These are phyloP conservation scores for Spinibarbus caldwelli DNA, from an alignment of 2,797 vertebrate species.

Conservation along the genomic window DNA sequence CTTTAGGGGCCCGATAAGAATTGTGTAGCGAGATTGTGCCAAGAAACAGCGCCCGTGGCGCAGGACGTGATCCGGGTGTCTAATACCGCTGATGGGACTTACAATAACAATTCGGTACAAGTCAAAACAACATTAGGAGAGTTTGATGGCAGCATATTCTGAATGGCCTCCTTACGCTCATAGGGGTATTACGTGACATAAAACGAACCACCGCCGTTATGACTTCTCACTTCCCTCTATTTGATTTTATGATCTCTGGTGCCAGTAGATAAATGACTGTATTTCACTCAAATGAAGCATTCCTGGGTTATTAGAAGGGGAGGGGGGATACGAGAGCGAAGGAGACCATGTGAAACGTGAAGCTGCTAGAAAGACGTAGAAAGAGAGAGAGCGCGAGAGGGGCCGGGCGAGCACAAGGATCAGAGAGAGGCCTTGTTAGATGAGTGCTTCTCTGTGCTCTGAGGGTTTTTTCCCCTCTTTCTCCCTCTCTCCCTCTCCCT, in stretches of 20 bases:
- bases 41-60: slow-evolving; percentile 25
- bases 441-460: slow-evolving; percentile 56
- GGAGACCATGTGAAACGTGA: slow-evolving; percentile 31
- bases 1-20: slow-evolving; percentile 57
- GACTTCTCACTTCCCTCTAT: slow-evolving; percentile 53
- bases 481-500: no score
- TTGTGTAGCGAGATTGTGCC: slow-evolving; percentile 37
- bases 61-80: slow-evolving; percentile 35
- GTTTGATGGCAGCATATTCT: slow-evolving; percentile 27
- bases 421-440: slow-evolving; percentile 63
- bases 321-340: slow-evolving; percentile 4
- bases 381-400: slow-evolving; percentile 3
- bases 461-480: slow-evolving; percentile 32
- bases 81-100: slow-evolving; percentile 44
- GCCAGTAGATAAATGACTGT: slow-evolving; percentile 54
- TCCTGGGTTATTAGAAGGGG: slow-evolving; percentile 51
- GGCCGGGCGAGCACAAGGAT: slow-evolving; percentile 53
- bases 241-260: slow-evolving; percentile 57
- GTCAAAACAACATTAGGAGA: slow-evolving; percentile 52
- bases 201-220: slow-evolving; percentile 47
- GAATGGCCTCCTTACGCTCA: slow-evolving; percentile 49
- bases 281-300: slow-evolving; percentile 57
- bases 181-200: slow-evolving; percentile 46
- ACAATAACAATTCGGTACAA: slow-evolving; percentile 53
- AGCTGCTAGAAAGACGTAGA: slow-evolving; percentile 27